Evolutionary conservation across 1,140 invertebrate species (phyloP), one percentile per base, ranked within the genome.

Genomic region (Pseudomyrmex dendroicus): DNA sequence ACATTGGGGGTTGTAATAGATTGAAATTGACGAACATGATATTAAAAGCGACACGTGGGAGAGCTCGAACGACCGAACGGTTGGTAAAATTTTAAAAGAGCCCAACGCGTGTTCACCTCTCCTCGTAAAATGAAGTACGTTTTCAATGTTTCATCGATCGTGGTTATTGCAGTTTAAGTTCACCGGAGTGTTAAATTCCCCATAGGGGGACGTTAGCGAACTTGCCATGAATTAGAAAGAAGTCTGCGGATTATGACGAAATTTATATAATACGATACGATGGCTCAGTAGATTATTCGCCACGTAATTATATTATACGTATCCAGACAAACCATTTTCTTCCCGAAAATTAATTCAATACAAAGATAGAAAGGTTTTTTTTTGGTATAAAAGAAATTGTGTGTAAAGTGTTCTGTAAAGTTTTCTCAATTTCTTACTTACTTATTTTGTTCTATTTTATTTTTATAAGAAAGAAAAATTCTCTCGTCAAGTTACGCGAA

Each of bases 141-240:
- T 78, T 59, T 70, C 54, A 78, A 78, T 78, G 63, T 78, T 78
- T 68, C 17, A 78, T 78, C 64, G 44, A 59, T 78, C 52, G 52
- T 48, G 54, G 76, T 78, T 78, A 78, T 78, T 70, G 44, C 76
- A 70, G 20, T 68, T 78, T 70, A 48, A 78, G 44, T 78, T 70
- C 54, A 35, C 17, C 17, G 17, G 48, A 72, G 54, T 61, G 54
- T 72, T 72, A 61, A 80, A 80, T 61, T 80, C 54, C 12, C 66
- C n/a, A 22, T 15, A n/a, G 66, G n/a, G 35, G n/a, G 44, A 50
- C 54, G 70, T 72, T 15, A 15, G 10, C 54, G 20, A 70, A 80
- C 68, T 80, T 72, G 67, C 7, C 20, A 1, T 7, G n/a, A 78
- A 70, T 22, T 59, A 48, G 13, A 15, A 20, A 46, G 5, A 2